Evolutionary conservation across 2,113 vertebrate genomes (phyloP).

Genomic region (Haemorhous mexicanus): DNA sequence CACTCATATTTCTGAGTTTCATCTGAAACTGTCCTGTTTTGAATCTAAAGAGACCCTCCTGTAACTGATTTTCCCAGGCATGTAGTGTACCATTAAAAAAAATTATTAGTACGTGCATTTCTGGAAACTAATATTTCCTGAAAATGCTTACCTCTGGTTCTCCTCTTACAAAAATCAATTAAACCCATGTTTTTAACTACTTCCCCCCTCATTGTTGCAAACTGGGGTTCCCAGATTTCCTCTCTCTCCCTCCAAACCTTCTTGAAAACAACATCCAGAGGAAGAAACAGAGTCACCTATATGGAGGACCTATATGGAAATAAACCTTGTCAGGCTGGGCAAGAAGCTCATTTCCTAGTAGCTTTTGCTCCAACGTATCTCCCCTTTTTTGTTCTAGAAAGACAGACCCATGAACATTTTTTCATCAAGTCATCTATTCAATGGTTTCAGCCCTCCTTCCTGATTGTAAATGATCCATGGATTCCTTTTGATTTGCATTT

Average conservation of each 20-base stretch:
- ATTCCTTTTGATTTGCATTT: constrained; percentile 39
- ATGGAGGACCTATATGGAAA: neutral
- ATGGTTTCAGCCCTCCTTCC: neutral
- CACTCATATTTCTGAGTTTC: neutral
- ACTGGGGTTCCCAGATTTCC: neutral
- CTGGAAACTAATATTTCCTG: neutral
- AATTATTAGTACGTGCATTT: neutral
- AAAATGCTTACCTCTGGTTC: neutral
- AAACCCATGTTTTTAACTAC: neutral
- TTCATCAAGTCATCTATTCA: neutral
- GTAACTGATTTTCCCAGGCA: neutral
- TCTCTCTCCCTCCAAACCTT: neutral
- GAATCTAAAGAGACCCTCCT: neutral
- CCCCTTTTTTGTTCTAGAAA: neutral
- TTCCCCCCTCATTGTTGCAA: neutral
- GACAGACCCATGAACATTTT: neutral
- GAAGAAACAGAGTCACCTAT: neutral
- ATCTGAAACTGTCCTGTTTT: neutral
- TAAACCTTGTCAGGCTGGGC: neutral
- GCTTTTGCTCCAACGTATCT: neutral
- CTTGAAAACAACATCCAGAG: neutral
- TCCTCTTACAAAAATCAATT: neutral
- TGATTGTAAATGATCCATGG: constrained; percentile 31
- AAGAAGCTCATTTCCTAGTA: neutral
- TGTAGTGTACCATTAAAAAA: neutral